Evolutionary conservation across 1,140 invertebrate species (phyloP), one percentile per base, ranked within the genome.

Genomic region (Microplitis mediator): DNA sequence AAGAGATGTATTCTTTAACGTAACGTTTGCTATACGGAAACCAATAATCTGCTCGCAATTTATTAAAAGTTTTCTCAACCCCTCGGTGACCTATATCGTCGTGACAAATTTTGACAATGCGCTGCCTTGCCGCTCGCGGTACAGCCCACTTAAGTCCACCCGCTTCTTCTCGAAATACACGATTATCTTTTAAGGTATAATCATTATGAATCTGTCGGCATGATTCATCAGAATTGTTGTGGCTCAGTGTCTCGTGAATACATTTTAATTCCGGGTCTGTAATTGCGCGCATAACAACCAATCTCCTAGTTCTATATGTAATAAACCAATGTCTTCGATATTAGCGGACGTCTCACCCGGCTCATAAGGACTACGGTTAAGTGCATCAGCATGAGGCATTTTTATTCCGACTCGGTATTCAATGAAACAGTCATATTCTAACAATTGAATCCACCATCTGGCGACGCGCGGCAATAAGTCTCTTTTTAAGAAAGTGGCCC

Each of bases 341-440:
- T 45, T 45, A 45, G 39, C 39, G 39, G 39, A 45, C 39, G 11
- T 45, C 39, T 45, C 39, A 45, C 39, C 5, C 39, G 39, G 51
- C 36, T 71, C 63, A 16, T 62, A 52, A 8, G 67, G 39, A 31
- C 64, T 71, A 23, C 60, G 13, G 36, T 52, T 73, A 16, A 84
- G 64, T 6, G 80, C 80, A 69, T 86, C 84, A 0, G 77, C 82
- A 69, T 84, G 83, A n/a, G 50, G 63, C 78, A 82, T 79, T 50
- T 76, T 66, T 8, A 54, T 56, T 1, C 80, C 81, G 5, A 79
- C 77, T 35, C 79, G 65, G 72, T 86, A 79, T 51, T 79, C 75
- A 23, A 86, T 76, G 1, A 76, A 54, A 61, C 78, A 83, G 54
- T 79, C 68, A 58, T 71, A 85, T 50, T 80, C 74, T 72, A 84